Percentiles rank a stretch among this genome's conserved stretches.
phyloP scores from a whole-genome alignment of 2,113 vertebrate species.

The Anolis carolinensis region DNA sequence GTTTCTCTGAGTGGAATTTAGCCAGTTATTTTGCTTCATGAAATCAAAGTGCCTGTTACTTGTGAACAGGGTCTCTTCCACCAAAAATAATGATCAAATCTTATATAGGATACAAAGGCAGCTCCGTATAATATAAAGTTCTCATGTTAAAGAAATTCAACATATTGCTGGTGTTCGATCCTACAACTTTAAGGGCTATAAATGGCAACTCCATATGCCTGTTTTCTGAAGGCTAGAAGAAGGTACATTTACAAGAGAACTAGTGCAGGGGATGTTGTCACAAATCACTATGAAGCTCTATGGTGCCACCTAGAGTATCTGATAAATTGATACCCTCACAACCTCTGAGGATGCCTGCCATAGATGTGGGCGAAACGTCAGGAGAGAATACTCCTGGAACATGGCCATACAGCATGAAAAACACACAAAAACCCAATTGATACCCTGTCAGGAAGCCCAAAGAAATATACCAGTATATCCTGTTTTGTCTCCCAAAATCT shows the following conservation, averaged over 20 bases:
- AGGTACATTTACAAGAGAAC: no score
- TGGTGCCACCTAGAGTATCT: background rate
- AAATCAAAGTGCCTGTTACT: background rate
- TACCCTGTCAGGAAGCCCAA: background rate
- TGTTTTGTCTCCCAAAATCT: background rate
- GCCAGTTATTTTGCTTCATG: background rate
- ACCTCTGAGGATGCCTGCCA: no score
- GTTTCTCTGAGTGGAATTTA: background rate
- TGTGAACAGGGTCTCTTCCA: background rate
- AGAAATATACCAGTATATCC: background rate
- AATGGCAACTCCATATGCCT: background rate
- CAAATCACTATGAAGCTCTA: background rate
- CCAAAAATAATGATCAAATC: background rate
- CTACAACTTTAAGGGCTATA: background rate
- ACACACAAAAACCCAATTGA: no score
- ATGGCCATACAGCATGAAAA: no score
- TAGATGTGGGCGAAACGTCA: no score
- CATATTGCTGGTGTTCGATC: background rate
- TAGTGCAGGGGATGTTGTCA: no score
- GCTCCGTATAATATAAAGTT: background rate
- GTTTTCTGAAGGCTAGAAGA: background rate
- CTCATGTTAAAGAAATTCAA: background rate
- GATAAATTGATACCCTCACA: background rate
- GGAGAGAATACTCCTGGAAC: no score
- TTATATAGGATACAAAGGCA: background rate